Base-by-base conservation (phyloP, 2,797 vertebrate genomes). In the Sciurus vulgaris region DNA sequence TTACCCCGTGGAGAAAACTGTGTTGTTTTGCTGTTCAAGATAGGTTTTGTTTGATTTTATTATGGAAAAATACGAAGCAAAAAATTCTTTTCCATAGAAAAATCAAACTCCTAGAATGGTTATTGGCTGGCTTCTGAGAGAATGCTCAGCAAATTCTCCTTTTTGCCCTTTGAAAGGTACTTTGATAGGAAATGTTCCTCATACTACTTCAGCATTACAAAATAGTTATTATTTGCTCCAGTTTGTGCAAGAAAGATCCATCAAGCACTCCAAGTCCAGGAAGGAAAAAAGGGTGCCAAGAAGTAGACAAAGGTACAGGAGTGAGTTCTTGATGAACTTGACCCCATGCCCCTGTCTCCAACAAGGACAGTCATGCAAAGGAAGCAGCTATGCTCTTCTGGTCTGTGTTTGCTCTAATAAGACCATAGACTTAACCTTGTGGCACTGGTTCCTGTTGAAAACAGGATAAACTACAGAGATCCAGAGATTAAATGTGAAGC, bases 41-140 rank as follows among this genome's bases (percentile, higher is more conserved):
- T 82, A 74, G 70, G 33, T 89, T 89, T 95, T 49, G 1, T 92
- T 93, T 91, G 59, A 86, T 81, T 96, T 91, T 89, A 83, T 86
- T 91, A 73, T 83, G 74, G 74, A 86, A 92, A 93, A 86, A 78
- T 26, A 63, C 8, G 51, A 95, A 94, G 51, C 41, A 86, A 83
- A 76, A 92, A 41, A 2, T 38, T 81, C 93, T 92, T 72, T 33
- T 86, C 38, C 41, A 38, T 35, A 77, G 78, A 82, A 67, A 96
- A 97, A 83, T 79, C 78, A 47, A 94, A 10, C 10, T 44, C 30
- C 17, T 76, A 38, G 79, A 89, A 35, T 41, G 13, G 59, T 84
- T 54, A 70, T 76, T 86, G 89, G 33, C n/a, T 6, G 67, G 63
- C 41, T 83, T 90, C 63, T 33, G 4, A 54, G 38, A 74, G 59